Base-by-base conservation (phyloP, 2,888 invertebrate species). In the Noctua fimbriata region DNA sequence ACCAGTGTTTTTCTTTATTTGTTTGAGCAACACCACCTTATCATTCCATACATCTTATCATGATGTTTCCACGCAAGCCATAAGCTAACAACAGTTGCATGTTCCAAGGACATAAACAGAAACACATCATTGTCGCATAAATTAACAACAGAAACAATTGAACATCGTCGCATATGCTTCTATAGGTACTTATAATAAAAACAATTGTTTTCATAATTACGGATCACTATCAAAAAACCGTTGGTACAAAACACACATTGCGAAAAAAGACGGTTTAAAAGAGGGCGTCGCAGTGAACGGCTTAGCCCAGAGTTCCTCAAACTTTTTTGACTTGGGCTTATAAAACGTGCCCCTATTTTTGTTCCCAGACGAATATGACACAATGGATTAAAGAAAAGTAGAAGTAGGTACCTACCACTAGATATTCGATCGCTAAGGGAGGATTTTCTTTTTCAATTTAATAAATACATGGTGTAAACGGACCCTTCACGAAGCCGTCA, bases 151-250 rank as follows among this genome's bases (percentile, higher is more conserved):
- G 32, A 76, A 82, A 65, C 24, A 73, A 81, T 71, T 63, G 28
- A 12, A 47, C 55, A 81, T 81, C 69, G 24, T 7, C 0, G 24
- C 16, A 18, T 55, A 36, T 21, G 12, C 32, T n/a, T 79, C 28
- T 66, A 18, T 66, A 28, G 0, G 60, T 28, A 66, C 16, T 7
- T 49, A 55, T 32, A 52, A 67, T 41, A 55, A 71, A 80, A 67
- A 69, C 47, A 78, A 75, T 70, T 47, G 52, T 49, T 7, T 63
- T 58, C 47, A 21, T 18, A 60, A 66, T 58, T 32, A 76, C 10
- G 32, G 87, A 85, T 84, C 49, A 21, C 28, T 87, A 87, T 85
- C 76, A 87, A 77, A 86, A 87, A 87, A 65, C 72, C 72, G 84
- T 80, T 87, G 71, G 63, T 86, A 86, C n/a, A 84, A 77, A 86